Percentiles rank a stretch among this genome's conserved stretches.
Conservation (phyloP, 2,113 vertebrate genomes). For the Addax nasomaculatus region DNA sequence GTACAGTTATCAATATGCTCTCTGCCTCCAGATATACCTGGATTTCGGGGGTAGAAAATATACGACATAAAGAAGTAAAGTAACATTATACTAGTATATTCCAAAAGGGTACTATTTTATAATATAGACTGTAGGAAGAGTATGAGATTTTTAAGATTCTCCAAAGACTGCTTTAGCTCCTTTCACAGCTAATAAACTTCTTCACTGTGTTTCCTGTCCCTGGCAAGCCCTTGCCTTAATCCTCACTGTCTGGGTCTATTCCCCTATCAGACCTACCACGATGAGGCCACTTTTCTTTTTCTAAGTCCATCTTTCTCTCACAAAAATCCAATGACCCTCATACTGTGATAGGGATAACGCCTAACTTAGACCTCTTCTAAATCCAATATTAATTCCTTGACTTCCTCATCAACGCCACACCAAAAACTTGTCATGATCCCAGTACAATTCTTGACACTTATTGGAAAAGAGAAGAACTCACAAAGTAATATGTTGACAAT, state of each 20-base stretch:
- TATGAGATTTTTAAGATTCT: slow-evolving; percentile 18
- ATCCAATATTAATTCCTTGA: neutral
- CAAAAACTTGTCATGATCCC: neutral
- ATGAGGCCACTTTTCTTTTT: neutral
- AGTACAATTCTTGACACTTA: neutral
- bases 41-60: neutral
- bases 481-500: neutral
- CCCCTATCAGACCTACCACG: neutral
- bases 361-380: neutral
- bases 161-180: neutral
- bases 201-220: neutral
- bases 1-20: neutral
- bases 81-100: neutral
- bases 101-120: neutral
- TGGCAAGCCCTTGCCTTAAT: neutral
- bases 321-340: neutral
- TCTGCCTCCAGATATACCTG: neutral
- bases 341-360: neutral
- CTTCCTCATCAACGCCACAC: neutral
- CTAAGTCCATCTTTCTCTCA: neutral
- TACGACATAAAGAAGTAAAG: neutral
- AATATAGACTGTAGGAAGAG: neutral
- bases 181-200: neutral
- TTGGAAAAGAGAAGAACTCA: neutral
- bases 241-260: neutral